A percentile compares a stretch with the other conserved stretches of the same genome.
Conservation (phyloP, 2,113 vertebrate genomes). For the Saguinus midas region DNA sequence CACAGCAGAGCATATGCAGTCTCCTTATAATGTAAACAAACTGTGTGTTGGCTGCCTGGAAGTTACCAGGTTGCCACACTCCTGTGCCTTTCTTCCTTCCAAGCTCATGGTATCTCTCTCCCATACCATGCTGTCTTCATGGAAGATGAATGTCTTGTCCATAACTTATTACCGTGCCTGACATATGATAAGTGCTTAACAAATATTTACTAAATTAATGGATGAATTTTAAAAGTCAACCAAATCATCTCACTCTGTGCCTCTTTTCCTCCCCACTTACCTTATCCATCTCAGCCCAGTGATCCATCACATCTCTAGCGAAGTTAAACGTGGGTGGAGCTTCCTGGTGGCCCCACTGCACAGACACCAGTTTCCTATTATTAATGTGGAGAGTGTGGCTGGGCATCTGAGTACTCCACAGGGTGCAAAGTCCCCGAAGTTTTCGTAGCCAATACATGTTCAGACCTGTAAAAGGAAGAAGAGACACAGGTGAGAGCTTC, state of each 20-base stretch:
- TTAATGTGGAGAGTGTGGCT: neutral
- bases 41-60: too few species aligned
- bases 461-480: neutral
- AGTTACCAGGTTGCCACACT: neutral
- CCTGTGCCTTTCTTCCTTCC: neutral
- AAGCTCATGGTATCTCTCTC: neutral
- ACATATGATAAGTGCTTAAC: neutral
- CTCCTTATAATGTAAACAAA: neutral
- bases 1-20: neutral
- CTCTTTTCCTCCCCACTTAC: conserved; percentile 65
- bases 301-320: conserved; percentile 87
- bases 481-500: neutral
- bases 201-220: neutral
- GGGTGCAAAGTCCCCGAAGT: conserved; percentile 42
- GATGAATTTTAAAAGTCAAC: neutral
- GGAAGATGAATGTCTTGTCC: neutral
- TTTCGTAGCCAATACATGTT: conserved; percentile 68
- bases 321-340: conserved; percentile 88
- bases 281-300: conserved; percentile 87
- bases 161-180: neutral
- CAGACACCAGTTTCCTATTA: conserved; percentile 28
- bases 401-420: neutral
- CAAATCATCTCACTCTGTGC: neutral
- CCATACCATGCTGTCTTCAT: neutral
- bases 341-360: conserved; percentile 69